phyloP scores from a whole-genome alignment of 2,888 invertebrate genomes.

The Therioaphis trifolii region DNA sequence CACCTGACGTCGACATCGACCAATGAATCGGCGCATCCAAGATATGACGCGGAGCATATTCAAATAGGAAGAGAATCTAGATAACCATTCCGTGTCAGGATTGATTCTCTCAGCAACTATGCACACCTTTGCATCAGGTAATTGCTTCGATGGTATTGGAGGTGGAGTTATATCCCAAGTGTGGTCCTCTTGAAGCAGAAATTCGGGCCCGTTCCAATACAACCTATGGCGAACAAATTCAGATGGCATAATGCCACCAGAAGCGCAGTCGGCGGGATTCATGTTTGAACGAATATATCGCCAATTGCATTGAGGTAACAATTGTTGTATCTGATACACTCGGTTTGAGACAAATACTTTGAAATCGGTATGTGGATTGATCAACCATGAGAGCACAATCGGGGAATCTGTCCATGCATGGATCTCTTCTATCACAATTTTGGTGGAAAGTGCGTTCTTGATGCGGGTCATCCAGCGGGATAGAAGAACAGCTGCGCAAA shows the following conservation, averaged over 20 bases:
- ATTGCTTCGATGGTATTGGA: no score
- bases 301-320: not conserved
- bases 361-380: conserved; percentile 57
- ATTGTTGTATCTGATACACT: not conserved
- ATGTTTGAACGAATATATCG: not conserved
- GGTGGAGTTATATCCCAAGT: no score
- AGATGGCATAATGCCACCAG: not conserved
- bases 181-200: no score
- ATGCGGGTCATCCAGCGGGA: conserved; percentile 42
- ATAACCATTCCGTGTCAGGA: no score
- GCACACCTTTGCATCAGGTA: no score
- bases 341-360: conserved; percentile 66
- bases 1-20: no score
- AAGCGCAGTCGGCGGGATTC: not conserved
- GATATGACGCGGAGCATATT: no score
- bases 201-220: no score
- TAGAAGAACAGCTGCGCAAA: not conserved
- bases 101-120: no score
- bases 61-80: no score
- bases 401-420: conserved; percentile 65
- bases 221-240: no score
- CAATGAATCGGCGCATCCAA: no score
- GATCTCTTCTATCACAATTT: not conserved
- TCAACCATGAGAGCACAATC: conserved; percentile 66
- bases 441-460: not conserved